These are phyloP conservation scores for Heliconius ethilla DNA, from an alignment of 2,888 invertebrate species.

Conservation along the genomic window DNA sequence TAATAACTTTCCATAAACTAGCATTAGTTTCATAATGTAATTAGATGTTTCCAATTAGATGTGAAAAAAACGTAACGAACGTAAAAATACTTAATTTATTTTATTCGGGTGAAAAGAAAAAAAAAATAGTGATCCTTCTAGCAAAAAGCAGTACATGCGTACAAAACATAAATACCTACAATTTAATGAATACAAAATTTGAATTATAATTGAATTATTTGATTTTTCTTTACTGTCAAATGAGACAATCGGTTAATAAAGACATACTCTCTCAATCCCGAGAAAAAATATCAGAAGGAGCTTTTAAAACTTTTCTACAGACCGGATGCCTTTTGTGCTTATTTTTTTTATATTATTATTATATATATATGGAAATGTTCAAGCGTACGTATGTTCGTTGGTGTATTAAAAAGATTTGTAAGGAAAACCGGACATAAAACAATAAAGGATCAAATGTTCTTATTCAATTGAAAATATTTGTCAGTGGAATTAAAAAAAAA, in stretches of 20 bases:
- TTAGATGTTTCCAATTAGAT: too few relatives aligned
- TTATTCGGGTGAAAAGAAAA: too few relatives aligned
- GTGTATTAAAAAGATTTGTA: slow-evolving; percentile 16
- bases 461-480: slow-evolving; percentile 6
- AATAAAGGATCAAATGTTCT: slow-evolving; percentile 20
- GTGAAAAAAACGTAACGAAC: too few relatives aligned
- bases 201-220: background rate
- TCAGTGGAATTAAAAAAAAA: background rate
- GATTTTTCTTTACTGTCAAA: background rate
- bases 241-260: background rate
- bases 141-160: too few relatives aligned
- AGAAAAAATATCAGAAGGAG: slow-evolving; percentile 26
- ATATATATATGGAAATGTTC: slow-evolving; percentile 28
- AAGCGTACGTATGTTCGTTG: slow-evolving; percentile 8
- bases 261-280: background rate
- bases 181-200: too few relatives aligned
- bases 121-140: too few relatives aligned
- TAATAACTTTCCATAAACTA: too few relatives aligned
- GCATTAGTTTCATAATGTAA: too few relatives aligned
- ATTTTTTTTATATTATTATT: slow-evolving; percentile 28
- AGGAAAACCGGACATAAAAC: slow-evolving; percentile 26
- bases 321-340: slow-evolving; percentile 45
- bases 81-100: too few relatives aligned
- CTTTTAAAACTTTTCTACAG: slow-evolving; percentile 18
- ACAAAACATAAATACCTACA: too few relatives aligned